A percentile compares a stretch with the other conserved stretches of the same genome.
Evolutionary conservation across 2,888 invertebrate genomes (phyloP).

Genomic region (Chromoteleia sp.): DNA sequence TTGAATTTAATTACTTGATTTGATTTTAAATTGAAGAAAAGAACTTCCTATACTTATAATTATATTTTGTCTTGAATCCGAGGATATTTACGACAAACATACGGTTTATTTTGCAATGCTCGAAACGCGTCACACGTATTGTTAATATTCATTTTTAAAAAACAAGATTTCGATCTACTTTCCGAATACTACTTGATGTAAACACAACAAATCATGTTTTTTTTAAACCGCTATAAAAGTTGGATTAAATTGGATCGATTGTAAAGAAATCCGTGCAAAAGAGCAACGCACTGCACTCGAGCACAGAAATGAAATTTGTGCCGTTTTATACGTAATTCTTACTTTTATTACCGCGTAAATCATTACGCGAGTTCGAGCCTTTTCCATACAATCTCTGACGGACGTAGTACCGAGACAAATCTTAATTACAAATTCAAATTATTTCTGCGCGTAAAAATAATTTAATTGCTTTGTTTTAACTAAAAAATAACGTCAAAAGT

Average conservation of each 20-base stretch:
- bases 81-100: too few species aligned
- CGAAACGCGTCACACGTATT: too few species aligned
- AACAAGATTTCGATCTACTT: conserved; percentile 17
- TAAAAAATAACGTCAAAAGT: too few species aligned
- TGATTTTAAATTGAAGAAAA: too few species aligned
- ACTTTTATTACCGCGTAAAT: conserved; percentile 42
- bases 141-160: conserved; percentile 7
- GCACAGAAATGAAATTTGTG: conserved; percentile 38
- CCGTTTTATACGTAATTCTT: conserved; percentile 37
- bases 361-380: conserved; percentile 18
- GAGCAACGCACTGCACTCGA: conserved; percentile 31
- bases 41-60: too few species aligned
- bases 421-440: too few species aligned
- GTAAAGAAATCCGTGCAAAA: conserved; percentile 39
- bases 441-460: too few species aligned
- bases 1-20: too few species aligned
- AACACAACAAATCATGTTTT: conserved; percentile 34
- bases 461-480: too few species aligned
- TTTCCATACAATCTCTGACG: conserved; percentile 12
- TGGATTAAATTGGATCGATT: conserved; percentile 51
- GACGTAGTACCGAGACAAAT: conserved; percentile 5
- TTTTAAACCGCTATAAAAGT: conserved; percentile 44
- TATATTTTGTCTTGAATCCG: too few species aligned
- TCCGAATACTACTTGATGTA: not conserved
- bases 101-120: too few species aligned